Conservation (phyloP, 2,888 invertebrate species). For the Emmelina monodactyla region DNA sequence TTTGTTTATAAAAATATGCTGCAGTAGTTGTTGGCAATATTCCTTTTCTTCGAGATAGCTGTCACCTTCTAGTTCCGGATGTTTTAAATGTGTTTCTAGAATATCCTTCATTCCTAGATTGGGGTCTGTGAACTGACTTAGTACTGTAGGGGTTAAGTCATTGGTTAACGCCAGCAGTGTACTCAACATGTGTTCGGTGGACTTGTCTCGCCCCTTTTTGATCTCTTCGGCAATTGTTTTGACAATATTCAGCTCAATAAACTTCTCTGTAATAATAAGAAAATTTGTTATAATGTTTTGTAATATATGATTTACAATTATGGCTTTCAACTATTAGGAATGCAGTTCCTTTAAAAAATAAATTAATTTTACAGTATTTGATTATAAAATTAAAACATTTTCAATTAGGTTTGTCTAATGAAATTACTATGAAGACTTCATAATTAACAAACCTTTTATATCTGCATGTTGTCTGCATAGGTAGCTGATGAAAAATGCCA, state of each 20-base stretch:
- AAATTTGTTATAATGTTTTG: too few species aligned
- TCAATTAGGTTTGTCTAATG: too few species aligned
- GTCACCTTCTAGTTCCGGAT: conserved; percentile 27
- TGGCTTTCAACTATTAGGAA: too few species aligned
- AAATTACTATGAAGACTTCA: too few species aligned
- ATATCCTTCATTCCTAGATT: conserved; percentile 22
- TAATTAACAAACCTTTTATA: conserved; percentile 65
- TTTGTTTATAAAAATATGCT: too few species aligned
- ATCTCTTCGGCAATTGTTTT: conserved; percentile 26
- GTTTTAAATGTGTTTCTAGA: conserved; percentile 25
- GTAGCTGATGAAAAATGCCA: conserved; percentile 73
- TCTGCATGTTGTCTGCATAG: conserved; percentile 60
- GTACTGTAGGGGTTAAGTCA: conserved; percentile 19
- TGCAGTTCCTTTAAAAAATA: too few species aligned
- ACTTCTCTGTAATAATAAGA: conserved; percentile 31
- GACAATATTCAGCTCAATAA: conserved; percentile 31
- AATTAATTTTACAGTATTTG: neutral
- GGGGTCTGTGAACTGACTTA: conserved; percentile 29
- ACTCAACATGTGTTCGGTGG: conserved; percentile 39
- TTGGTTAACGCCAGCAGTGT: conserved; percentile 28
- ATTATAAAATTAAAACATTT: neutral
- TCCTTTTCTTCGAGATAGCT: conserved; percentile 36
- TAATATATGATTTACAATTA: too few species aligned
- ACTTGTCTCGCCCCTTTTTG: conserved; percentile 23
- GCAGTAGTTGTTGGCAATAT: conserved; percentile 28